These are phyloP conservation scores for Aethes cnicana DNA, from an alignment of 2,888 invertebrate species.

Conservation along the genomic window DNA sequence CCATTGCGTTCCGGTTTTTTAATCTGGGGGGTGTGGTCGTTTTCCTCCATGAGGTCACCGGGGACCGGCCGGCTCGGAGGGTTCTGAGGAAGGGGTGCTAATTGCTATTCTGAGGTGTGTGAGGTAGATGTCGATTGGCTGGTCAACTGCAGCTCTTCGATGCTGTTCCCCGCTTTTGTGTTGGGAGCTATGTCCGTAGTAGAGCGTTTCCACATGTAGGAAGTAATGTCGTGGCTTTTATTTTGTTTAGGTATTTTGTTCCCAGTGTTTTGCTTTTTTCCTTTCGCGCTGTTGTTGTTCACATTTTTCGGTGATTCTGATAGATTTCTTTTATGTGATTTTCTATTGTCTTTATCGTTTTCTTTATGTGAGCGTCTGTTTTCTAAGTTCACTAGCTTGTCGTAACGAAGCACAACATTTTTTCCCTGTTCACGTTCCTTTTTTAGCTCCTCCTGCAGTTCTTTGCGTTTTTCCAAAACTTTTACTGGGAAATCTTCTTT, in stretches of 20 bases:
- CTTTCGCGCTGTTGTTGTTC: not conserved
- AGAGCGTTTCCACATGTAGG: no score
- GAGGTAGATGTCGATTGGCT: no score
- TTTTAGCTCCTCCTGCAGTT: conserved; percentile 34
- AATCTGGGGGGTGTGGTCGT: conserved; percentile 33
- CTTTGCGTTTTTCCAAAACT: conserved; percentile 37
- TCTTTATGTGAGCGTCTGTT: no score
- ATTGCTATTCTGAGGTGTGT: no score
- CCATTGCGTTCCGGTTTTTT: conserved; percentile 30
- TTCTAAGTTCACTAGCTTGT: conserved; percentile 33
- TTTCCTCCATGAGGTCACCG: conserved; percentile 33
- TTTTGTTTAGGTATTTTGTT: conserved; percentile 25
- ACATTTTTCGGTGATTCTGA: conserved; percentile 30
- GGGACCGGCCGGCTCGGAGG: conserved; percentile 37
- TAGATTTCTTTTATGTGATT: conserved; percentile 26
- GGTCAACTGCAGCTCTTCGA: no score
- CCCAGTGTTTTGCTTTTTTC: not conserved
- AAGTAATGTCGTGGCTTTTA: no score
- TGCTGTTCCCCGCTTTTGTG: no score
- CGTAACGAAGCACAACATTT: conserved; percentile 32
- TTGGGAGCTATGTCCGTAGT: no score
- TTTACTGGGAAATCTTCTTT: conserved; percentile 36
- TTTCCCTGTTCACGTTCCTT: conserved; percentile 32
- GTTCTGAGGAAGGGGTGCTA: no score
- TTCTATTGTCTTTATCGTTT: no score